Base-by-base conservation (phyloP, 1,140 invertebrate genomes). In the Leptinotarsa undecemlineata region DNA sequence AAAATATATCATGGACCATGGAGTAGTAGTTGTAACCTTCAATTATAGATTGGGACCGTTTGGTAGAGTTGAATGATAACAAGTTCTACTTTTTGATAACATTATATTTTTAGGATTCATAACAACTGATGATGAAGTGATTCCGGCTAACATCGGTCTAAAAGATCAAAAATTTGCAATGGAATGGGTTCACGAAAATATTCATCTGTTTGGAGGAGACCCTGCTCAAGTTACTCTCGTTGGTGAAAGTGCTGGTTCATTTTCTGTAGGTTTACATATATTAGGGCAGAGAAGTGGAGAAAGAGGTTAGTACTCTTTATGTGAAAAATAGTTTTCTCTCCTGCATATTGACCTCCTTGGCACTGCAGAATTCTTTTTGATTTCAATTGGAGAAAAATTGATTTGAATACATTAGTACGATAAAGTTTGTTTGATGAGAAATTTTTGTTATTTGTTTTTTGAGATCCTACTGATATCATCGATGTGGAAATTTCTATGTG, bases 281-380 rank as follows among this genome's bases (percentile, higher is more conserved):
- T 81, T 93, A 0, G 92, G 91, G 3, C 90, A 90, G 42, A 89
- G 91, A 88, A 89, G 89, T 2, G 26, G 26, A 26, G 26, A 26
- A 26, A 86, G 84, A 85, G 88, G 88, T 87, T 80, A 48, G 20
- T 48, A 17, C 26, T 26, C 5, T 26, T 4, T 26, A 5, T 26
- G 1, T 1, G 26, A 4, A 26, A 26, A 26, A 5, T 5, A 26
- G 4, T 5, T 26, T 26, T 26, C 26, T 26, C 5, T 26, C 4
- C 26, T 26, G 26, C 26, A 26, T 26, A 5, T 26, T 26, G 26
- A 26, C 5, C 26, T 26, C 26, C 26, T 26, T 26, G 26, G 6
- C 4, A 4, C 26, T 26, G 26, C 26, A 5, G 4, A 26, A 5
- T 26, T 26, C 6, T 5, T 26, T 0, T 6, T 26, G 26, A 26